These are phyloP conservation scores for Astropecten irregularis DNA, from an alignment of 53 echinoderm and acorn worm genomes.

Conservation along the genomic window DNA sequence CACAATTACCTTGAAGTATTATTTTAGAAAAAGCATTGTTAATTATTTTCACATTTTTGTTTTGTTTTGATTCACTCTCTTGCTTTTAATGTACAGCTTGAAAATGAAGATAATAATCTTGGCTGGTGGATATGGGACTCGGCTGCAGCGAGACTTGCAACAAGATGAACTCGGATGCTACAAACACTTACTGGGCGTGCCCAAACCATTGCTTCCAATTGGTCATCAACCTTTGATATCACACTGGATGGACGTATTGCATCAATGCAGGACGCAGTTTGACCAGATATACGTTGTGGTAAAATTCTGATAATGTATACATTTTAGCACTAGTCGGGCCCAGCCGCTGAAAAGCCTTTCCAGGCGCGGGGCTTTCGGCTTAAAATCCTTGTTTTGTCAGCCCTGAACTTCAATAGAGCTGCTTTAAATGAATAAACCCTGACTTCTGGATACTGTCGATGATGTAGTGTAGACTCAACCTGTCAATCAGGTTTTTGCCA, in stretches of 20 bases:
- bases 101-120: constrained; percentile 79
- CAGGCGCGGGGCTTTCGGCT: no score
- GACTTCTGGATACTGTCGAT: background rate
- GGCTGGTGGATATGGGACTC: constrained; percentile 86
- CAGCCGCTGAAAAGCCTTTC: no score
- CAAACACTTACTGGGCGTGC: constrained; percentile 66
- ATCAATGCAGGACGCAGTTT: background rate
- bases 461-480: no score
- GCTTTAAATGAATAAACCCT: background rate
- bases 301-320: background rate
- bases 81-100: background rate
- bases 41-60: no score
- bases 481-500: no score
- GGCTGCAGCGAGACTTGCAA: constrained; percentile 74
- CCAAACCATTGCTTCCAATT: constrained; percentile 81
- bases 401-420: no score
- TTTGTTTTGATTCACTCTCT: no score
- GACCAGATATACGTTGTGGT: constrained; percentile 40
- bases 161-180: constrained; percentile 52
- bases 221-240: constrained; percentile 75
- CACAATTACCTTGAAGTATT: no score
- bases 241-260: constrained; percentile 71
- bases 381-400: no score
- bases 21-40: no score
- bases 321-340: background rate